phyloP scores from a whole-genome alignment of 2,113 vertebrate species.

The Dinomys branickii region DNA sequence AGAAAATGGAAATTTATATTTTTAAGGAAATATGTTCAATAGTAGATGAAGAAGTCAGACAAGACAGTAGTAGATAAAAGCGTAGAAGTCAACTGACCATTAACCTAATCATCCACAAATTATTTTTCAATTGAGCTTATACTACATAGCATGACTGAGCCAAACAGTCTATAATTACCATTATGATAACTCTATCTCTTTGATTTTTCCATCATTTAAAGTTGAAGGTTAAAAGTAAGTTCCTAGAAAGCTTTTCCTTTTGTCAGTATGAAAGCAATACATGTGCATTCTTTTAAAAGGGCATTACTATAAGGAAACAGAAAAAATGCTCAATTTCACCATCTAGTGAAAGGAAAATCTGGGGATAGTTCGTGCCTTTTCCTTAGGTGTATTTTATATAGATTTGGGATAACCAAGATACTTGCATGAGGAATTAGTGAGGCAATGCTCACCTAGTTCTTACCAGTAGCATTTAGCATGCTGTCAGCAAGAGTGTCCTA shows the following conservation, averaged over 20 bases:
- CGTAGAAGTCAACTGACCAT: not conserved
- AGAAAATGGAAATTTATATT: slow-evolving; percentile 33
- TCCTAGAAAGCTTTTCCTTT: slow-evolving; percentile 43
- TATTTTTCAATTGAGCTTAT: slow-evolving; percentile 56
- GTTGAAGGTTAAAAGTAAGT: slow-evolving; percentile 52
- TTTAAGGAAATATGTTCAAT: slow-evolving; percentile 33
- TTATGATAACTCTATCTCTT: slow-evolving; percentile 32
- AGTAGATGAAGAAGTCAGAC: slow-evolving; percentile 43
- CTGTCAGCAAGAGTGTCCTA: not conserved
- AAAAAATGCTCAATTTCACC: not conserved
- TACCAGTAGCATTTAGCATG: not conserved
- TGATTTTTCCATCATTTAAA: slow-evolving; percentile 66
- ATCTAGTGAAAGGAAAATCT: slow-evolving; percentile 24
- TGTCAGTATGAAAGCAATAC: slow-evolving; percentile 36
- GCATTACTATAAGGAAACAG: not conserved
- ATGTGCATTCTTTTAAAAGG: not conserved
- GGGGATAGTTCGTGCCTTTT: not conserved
- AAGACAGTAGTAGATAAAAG: slow-evolving; percentile 32
- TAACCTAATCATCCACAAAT: slow-evolving; percentile 56
- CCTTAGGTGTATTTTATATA: not conserved
- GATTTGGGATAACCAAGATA: not conserved
- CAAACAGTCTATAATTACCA: slow-evolving; percentile 22
- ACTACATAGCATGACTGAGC: not conserved
- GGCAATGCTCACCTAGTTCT: not conserved
- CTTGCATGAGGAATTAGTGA: not conserved